A percentile compares a stretch with the other conserved stretches of the same genome.
Evolutionary conservation across 2,888 invertebrate genomes (phyloP).

Genomic region (Ethmia dodecea): DNA sequence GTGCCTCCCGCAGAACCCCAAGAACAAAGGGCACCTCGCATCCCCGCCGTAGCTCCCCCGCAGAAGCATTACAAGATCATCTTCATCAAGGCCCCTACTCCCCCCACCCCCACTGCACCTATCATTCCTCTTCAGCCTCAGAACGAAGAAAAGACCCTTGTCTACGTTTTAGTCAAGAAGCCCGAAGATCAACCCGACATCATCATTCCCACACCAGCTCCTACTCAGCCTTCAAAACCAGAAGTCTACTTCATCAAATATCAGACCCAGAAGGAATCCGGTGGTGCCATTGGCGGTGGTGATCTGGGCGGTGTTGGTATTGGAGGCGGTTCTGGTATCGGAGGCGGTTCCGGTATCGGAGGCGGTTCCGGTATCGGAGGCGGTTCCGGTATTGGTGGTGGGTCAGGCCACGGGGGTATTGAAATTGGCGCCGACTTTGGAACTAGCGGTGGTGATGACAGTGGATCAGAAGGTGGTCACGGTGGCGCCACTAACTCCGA

Average conservation of each 20-base stretch:
- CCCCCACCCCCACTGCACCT: slow-evolving; percentile 89
- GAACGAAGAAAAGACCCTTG: slow-evolving; percentile 92
- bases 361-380: slow-evolving; percentile 30
- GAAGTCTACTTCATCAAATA: slow-evolving; percentile 94
- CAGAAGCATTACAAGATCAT: slow-evolving; percentile 95
- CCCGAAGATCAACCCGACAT: slow-evolving; percentile 91
- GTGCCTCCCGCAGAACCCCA: slow-evolving; percentile 93
- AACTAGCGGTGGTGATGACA: slow-evolving; percentile 42
- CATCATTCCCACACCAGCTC: slow-evolving; percentile 84
- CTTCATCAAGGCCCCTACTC: slow-evolving; percentile 93
- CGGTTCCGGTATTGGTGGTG: slow-evolving; percentile 32
- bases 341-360: slow-evolving; percentile 29
- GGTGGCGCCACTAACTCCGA: slow-evolving; percentile 63
- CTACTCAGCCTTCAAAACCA: slow-evolving; percentile 91
- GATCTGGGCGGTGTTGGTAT: slow-evolving; percentile 45
- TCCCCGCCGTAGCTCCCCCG: slow-evolving; percentile 82
- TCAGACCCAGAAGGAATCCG: slow-evolving; percentile 81
- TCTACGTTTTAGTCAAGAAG: slow-evolving; percentile 92
- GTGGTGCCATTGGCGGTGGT: slow-evolving; percentile 53
- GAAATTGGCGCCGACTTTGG: slow-evolving; percentile 53
- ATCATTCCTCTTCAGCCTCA: slow-evolving; percentile 88
- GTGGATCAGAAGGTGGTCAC: slow-evolving; percentile 40
- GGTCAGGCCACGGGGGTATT: slow-evolving; percentile 38
- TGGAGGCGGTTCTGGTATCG: slow-evolving; percentile 37
- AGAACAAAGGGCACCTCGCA: slow-evolving; percentile 81